These are phyloP conservation scores for Hylomyscus alleni DNA, from an alignment of 2,797 vertebrate species.

Conservation along the genomic window DNA sequence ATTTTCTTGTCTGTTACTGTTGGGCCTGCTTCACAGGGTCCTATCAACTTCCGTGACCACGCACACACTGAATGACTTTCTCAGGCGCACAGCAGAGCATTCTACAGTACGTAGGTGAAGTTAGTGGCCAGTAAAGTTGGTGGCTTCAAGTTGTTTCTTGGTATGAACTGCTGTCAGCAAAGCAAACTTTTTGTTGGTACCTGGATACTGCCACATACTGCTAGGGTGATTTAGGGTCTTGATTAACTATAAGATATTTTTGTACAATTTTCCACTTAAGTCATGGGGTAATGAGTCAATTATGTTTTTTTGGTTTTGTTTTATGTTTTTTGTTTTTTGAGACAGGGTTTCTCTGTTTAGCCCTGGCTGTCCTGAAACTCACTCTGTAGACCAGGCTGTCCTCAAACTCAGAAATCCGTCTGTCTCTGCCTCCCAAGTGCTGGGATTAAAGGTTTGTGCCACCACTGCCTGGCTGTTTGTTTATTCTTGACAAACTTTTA, in stretches of 20 bases:
- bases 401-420: too few species aligned
- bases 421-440: too few species aligned
- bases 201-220: not conserved
- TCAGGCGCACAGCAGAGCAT: not conserved
- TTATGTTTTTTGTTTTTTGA: too few species aligned
- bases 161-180: not conserved
- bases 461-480: too few species aligned
- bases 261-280: not conserved
- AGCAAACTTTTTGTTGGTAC: not conserved
- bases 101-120: not conserved
- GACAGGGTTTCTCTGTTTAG: too few species aligned
- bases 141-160: not conserved
- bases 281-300: not conserved
- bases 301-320: not conserved
- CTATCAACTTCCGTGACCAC: not conserved
- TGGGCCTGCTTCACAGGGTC: not conserved
- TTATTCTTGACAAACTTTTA: not conserved
- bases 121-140: not conserved
- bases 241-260: not conserved
- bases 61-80: not conserved
- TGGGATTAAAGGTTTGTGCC: too few species aligned
- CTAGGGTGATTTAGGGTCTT: not conserved
- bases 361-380: too few species aligned
- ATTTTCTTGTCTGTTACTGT: not conserved
- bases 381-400: too few species aligned